A percentile compares a stretch with the other conserved stretches of the same genome.
These are phyloP conservation scores for Chaetoderma sp. DNA, from an alignment of 2,888 invertebrate genomes.

Conservation along the genomic window DNA sequence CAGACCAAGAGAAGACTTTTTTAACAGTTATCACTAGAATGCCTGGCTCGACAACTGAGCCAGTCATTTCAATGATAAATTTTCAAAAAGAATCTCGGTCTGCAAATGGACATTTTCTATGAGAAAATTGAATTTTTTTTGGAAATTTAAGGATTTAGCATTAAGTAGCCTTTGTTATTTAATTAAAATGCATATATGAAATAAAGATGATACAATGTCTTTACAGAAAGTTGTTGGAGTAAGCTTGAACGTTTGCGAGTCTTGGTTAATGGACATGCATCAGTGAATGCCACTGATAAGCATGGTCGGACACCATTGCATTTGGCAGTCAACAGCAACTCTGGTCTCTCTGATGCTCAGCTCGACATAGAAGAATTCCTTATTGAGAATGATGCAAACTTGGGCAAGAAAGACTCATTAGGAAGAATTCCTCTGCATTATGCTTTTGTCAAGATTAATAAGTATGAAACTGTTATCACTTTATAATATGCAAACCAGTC, in stretches of 20 bases:
- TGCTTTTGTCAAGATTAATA: conserved; percentile 68
- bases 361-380: conserved; percentile 70
- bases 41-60: no score
- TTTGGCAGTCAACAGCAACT: conserved; percentile 68
- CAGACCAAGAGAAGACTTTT: no score
- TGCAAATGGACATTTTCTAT: no score
- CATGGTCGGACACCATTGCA: conserved; percentile 70
- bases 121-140: no score
- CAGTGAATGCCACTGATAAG: conserved; percentile 49
- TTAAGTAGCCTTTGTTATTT: no score
- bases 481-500: no score
- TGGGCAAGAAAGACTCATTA: conserved; percentile 61
- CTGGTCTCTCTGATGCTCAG: conserved; percentile 68
- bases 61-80: no score
- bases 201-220: no score
- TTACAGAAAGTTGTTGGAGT: conserved; percentile 42
- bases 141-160: no score
- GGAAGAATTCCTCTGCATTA: conserved; percentile 71
- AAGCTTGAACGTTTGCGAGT: conserved; percentile 49
- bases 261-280: conserved; percentile 59
- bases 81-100: no score
- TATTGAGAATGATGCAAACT: conserved; percentile 66
- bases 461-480: conserved; percentile 41
- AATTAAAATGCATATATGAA: no score
- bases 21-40: no score